Evolutionary conservation across 2,113 vertebrate species (phyloP).

Genomic region (Puma concolor): DNA sequence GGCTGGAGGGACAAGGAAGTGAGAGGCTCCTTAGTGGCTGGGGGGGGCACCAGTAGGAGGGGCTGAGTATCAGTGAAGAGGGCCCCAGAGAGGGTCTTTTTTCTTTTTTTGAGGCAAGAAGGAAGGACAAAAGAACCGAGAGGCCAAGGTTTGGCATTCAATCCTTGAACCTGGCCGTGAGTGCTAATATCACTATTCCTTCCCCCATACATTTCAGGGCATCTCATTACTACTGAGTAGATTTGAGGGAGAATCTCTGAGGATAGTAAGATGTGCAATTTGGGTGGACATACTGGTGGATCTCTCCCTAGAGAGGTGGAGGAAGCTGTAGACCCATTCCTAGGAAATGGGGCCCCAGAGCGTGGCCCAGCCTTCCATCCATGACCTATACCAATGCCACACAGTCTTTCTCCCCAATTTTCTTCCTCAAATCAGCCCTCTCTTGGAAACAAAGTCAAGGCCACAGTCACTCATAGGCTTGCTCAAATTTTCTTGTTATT

Average conservation of each 20-base stretch:
- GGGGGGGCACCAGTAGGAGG: neutral
- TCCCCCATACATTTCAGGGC: neutral
- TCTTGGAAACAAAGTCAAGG: neutral
- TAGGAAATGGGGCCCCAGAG: neutral
- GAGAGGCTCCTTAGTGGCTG: neutral
- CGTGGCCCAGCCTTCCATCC: neutral
- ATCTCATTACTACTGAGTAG: neutral
- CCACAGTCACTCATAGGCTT: conserved; percentile 7
- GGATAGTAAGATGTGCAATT: neutral
- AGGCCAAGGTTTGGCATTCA: neutral
- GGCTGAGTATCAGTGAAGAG: neutral
- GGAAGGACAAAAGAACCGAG: neutral
- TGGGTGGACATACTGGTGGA: neutral
- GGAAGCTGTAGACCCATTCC: neutral
- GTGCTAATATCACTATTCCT: neutral
- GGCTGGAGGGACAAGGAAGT: neutral
- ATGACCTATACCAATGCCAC: neutral
- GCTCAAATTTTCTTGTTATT: neutral
- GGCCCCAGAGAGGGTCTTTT: neutral
- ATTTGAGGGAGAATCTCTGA: neutral
- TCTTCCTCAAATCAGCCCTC: neutral
- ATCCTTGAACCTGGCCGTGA: neutral
- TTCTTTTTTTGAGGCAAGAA: neutral
- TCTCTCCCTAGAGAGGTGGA: neutral
- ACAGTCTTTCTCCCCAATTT: neutral